phyloP scores from a whole-genome alignment of 37 sponge, comb jelly and placozoan genomes.

The Cladorhizidae sp. region DNA sequence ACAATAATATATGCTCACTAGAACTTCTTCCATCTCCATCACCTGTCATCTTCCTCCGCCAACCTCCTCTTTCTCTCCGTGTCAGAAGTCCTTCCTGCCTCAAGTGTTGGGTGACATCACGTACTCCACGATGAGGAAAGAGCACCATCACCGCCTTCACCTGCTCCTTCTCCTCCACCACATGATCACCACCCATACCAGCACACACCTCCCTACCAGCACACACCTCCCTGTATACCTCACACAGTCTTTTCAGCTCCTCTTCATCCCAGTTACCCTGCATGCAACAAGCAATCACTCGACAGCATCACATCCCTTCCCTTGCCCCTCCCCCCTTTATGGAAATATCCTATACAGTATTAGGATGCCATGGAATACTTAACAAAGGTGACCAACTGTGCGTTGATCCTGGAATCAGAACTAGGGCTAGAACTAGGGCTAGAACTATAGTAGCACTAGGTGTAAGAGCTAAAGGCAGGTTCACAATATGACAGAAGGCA shows the following conservation, averaged over 20 bases:
- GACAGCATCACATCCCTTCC: no score
- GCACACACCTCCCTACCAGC: no score
- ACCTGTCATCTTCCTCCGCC: background rate
- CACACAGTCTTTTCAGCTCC: constrained; percentile 29
- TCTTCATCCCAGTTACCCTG: constrained; percentile 68
- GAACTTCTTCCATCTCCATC: background rate
- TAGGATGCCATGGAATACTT: background rate
- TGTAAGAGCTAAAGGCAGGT: no score
- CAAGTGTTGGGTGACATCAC: constrained; percentile 31
- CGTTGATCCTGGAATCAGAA: no score
- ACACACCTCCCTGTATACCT: constrained; percentile 17
- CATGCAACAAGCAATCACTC: background rate
- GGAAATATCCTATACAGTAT: no score
- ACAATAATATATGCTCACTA: background rate
- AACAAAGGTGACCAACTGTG: background rate
- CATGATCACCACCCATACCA: background rate
- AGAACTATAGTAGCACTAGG: no score
- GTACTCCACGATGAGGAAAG: constrained; percentile 48
- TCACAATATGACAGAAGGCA: no score
- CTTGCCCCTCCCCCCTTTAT: background rate
- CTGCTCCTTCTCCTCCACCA: constrained; percentile 25
- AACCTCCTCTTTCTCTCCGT: background rate
- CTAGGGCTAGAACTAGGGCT: no score
- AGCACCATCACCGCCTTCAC: constrained; percentile 1
- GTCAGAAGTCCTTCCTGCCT: constrained; percentile 15